These are phyloP conservation scores for Xiphydria camelus DNA, from an alignment of 2,888 invertebrate species.

Conservation along the genomic window DNA sequence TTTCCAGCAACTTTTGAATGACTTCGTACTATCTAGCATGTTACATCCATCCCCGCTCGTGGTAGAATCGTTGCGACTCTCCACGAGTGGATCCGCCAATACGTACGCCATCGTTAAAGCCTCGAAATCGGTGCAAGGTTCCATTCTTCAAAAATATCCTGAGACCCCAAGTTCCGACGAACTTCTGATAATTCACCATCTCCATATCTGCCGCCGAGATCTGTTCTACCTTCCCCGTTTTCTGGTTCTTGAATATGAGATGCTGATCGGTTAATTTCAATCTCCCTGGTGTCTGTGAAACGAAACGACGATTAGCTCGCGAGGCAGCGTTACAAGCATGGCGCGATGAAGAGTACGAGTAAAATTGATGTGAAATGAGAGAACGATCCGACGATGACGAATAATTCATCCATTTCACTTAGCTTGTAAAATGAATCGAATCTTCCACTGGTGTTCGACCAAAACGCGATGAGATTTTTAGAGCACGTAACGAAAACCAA, in stretches of 20 bases:
- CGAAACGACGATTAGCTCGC: too few relatives aligned
- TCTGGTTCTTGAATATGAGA: constrained; percentile 91
- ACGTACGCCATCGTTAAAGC: constrained; percentile 85
- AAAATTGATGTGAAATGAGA: constrained; percentile 2
- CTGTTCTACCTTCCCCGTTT: constrained; percentile 96
- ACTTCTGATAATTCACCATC: constrained; percentile 87
- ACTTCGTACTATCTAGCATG: too few relatives aligned
- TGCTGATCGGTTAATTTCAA: constrained; percentile 89
- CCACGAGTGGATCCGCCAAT: neutral
- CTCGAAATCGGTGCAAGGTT: constrained; percentile 85
- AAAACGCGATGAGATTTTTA: neutral
- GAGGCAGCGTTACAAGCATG: too few relatives aligned
- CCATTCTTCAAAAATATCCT: constrained; percentile 90
- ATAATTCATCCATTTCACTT: too few relatives aligned
- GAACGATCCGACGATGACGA: neutral
- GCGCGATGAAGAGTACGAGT: neutral
- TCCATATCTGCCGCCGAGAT: constrained; percentile 85
- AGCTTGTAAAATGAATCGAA: too few relatives aligned
- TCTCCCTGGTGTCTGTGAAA: constrained; percentile 81
- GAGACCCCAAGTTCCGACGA: constrained; percentile 88
- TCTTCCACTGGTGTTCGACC: too few relatives aligned
- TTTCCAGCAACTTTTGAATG: too few relatives aligned
- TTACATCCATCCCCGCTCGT: too few relatives aligned
- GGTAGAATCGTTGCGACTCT: neutral
- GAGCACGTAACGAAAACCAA: constrained; percentile 21